Evolutionary conservation across 2,113 vertebrate species (phyloP), one percentile per base, ranked within the genome.

Genomic region (Aix galericulata): DNA sequence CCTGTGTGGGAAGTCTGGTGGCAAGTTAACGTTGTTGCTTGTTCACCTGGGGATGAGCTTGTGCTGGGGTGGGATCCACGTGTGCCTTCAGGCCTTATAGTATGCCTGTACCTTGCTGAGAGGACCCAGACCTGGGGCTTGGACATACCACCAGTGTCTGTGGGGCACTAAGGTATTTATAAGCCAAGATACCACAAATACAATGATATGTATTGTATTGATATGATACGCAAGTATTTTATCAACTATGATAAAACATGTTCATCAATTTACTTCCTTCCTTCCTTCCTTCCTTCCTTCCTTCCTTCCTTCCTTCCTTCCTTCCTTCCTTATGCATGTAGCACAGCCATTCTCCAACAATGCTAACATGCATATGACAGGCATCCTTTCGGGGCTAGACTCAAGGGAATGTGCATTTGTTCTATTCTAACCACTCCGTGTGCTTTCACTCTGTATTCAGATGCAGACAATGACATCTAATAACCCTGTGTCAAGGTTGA

Each of bases 21-120:
- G 17, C 29, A 11, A 42, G 12, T 48, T 44, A 67, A 82, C 1
- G 0, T 32, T 8, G 6, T 13, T 60, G 17, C 22, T 58, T 67
- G 27, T 18, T 67, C 31, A 72, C 26, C 36, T 78, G 46, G 21
- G 18, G 21, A 36, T 82, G 52, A 88, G 31, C 16, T 17, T 7
- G 25, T 46, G 16, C 56, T 84, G 0, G 0, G 17, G 27, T 83
- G 16, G n/a, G 17, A 48, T 55, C 7, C 14, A 31, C 13, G 16
- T 34, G 21, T 80, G n/a, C 29, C 46, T 88, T 60, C 25, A 72
- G 44, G 20, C 6, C 14, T 67, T 78, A 40, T 4, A 32, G 21
- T 20, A 73, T 14, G 44, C 23, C 26, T 52, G 52, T 58, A 26
- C 32, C 52, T 85, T 79, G 36, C 5, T 1, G 0, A 67, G 38